Conservation (phyloP, 2,888 invertebrate genomes). For the Theretra japonica region DNA sequence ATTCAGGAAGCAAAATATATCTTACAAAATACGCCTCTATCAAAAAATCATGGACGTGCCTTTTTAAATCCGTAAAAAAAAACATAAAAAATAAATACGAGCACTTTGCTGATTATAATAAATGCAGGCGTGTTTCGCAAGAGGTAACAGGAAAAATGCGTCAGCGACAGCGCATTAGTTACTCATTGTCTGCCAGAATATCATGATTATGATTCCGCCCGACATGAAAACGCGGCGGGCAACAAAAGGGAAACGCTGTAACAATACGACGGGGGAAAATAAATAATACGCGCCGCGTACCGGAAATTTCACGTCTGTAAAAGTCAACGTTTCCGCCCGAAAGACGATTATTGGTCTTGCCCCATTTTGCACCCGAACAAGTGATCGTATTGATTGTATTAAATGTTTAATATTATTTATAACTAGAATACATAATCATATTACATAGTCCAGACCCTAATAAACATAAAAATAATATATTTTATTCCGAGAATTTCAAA, state of each 20-base stretch:
- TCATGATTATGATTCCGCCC: conserved; percentile 31
- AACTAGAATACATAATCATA: not conserved
- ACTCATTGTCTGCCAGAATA: conserved; percentile 31
- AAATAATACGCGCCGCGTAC: conserved; percentile 30
- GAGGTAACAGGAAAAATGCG: conserved; percentile 25
- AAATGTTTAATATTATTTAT: too few relatives aligned
- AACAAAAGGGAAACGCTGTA: conserved; percentile 31
- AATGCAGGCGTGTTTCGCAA: conserved; percentile 4
- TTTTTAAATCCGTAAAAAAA: not conserved
- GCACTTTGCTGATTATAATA: conserved; percentile 12
- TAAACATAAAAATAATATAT: not conserved
- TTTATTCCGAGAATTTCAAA: not conserved
- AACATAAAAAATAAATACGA: not conserved
- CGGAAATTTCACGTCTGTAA: conserved; percentile 30
- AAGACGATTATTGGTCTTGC: conserved; percentile 29
- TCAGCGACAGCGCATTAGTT: conserved; percentile 21
- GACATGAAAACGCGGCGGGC: conserved; percentile 29
- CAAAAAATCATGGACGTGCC: not conserved
- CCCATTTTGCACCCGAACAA: conserved; percentile 26
- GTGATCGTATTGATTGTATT: not conserved
- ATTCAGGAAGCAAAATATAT: too few relatives aligned
- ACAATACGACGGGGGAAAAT: conserved; percentile 30
- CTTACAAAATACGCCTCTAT: not conserved
- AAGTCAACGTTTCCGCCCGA: conserved; percentile 31
- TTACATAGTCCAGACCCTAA: not conserved